A percentile compares a stretch with the other conserved stretches of the same genome.
Conservation (phyloP, 2,888 invertebrate species). For the Campoletis raptor region DNA sequence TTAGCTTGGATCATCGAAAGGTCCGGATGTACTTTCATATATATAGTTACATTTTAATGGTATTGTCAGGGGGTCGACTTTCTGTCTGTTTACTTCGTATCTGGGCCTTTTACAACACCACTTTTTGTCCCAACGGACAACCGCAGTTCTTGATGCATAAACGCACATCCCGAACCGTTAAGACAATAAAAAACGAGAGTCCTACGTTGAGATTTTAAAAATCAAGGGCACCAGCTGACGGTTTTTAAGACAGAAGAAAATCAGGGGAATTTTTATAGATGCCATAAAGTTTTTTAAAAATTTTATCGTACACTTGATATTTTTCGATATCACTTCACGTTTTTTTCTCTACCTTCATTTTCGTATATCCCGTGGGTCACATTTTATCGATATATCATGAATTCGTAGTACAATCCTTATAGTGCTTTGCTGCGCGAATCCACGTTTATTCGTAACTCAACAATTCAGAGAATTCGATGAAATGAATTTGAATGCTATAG, state of each 20-base stretch:
- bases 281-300: background rate
- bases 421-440: constrained; percentile 26
- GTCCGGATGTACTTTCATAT: constrained; percentile 63
- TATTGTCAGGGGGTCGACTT: constrained; percentile 8
- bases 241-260: background rate
- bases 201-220: background rate
- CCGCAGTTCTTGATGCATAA: constrained; percentile 33
- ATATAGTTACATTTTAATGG: constrained; percentile 32
- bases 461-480: constrained; percentile 77
- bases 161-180: constrained; percentile 36
- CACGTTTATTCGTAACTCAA: constrained; percentile 71
- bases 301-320: too few relatives aligned
- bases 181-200: background rate
- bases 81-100: background rate
- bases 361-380: background rate
- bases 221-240: background rate
- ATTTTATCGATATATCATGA: background rate
- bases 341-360: background rate
- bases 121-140: constrained; percentile 49
- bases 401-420: background rate
- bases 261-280: background rate
- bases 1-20: constrained; percentile 74
- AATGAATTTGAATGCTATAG: constrained; percentile 32
- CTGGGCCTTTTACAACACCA: constrained; percentile 39
- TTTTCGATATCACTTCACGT: background rate